Percentiles rank a stretch among this genome's conserved stretches.
These are phyloP conservation scores for Valencia hispanica DNA, from an alignment of 2,797 vertebrate species.

Conservation along the genomic window DNA sequence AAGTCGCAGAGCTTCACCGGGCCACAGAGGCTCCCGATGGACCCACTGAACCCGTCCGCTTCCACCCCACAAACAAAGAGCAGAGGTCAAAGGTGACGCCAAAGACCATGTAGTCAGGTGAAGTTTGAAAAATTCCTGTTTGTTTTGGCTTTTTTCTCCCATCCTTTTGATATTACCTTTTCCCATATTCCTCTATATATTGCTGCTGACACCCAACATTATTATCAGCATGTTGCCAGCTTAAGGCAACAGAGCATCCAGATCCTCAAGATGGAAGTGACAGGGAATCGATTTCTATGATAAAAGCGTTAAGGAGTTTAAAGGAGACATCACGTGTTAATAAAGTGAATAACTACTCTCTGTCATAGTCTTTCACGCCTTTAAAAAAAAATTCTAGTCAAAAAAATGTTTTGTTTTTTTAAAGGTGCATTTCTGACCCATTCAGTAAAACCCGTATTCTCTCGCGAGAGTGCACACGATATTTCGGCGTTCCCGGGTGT, in stretches of 20 bases:
- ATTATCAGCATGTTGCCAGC: background rate
- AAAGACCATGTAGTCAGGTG: background rate
- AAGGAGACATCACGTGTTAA: too few relatives aligned
- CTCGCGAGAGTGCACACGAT: too few relatives aligned
- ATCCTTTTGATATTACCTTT: background rate
- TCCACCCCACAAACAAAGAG: background rate
- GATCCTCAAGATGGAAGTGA: background rate
- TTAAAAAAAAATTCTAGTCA: too few relatives aligned
- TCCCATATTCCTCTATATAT: background rate
- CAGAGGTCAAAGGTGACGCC: slow-evolving; percentile 18
- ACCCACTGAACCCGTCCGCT: slow-evolving; percentile 45
- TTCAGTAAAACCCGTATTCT: too few relatives aligned
- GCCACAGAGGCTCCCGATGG: slow-evolving; percentile 40
- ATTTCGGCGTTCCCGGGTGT: too few relatives aligned
- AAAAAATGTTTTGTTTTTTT: too few relatives aligned
- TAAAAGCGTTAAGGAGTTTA: background rate
- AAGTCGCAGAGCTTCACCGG: slow-evolving; percentile 39
- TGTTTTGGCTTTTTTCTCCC: background rate
- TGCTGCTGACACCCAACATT: background rate
- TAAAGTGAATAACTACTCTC: too few relatives aligned
- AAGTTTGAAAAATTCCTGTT: background rate
- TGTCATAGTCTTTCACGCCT: too few relatives aligned
- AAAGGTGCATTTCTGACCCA: too few relatives aligned
- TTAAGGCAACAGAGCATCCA: background rate
- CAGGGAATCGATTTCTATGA: background rate